These are phyloP conservation scores for Acholoe squamosa DNA, from an alignment of 2,888 invertebrate genomes.

Conservation along the genomic window DNA sequence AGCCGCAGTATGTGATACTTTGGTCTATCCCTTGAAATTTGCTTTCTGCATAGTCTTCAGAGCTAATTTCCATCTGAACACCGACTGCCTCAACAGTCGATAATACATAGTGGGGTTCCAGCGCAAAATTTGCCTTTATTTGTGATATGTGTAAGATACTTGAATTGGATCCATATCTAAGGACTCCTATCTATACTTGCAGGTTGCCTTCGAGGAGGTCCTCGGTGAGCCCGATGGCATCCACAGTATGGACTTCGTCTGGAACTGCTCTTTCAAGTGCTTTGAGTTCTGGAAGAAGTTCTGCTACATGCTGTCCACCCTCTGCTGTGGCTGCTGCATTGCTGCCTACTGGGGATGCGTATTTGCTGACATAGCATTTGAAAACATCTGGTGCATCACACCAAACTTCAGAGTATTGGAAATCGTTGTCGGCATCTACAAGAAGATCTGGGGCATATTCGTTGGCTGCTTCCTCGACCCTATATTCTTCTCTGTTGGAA, in stretches of 20 bases:
- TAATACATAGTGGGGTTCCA: no score
- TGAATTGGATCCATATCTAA: no score
- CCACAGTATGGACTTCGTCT: conserved; percentile 87
- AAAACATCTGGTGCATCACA: conserved; percentile 89
- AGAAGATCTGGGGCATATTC: not conserved
- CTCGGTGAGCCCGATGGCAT: conserved; percentile 73
- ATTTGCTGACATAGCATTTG: conserved; percentile 84
- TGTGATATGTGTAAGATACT: no score
- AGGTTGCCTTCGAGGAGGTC: conserved; percentile 84
- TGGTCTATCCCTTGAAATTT: no score
- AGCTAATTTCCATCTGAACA: no score
- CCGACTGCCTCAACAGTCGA: no score
- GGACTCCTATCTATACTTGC: not conserved
- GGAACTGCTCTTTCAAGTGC: conserved; percentile 88
- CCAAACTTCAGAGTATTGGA: conserved; percentile 88
- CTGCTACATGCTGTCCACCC: conserved; percentile 88
- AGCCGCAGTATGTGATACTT: no score
- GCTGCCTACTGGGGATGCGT: conserved; percentile 85
- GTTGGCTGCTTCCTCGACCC: not conserved
- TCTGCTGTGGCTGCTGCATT: conserved; percentile 87
- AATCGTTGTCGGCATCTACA: conserved; percentile 85
- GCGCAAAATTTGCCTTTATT: no score
- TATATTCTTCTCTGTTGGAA: not conserved
- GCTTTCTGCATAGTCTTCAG: no score
- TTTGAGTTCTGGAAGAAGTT: conserved; percentile 87